phyloP scores from a whole-genome alignment of 2,888 invertebrate genomes.

The Belgica antarctica region DNA sequence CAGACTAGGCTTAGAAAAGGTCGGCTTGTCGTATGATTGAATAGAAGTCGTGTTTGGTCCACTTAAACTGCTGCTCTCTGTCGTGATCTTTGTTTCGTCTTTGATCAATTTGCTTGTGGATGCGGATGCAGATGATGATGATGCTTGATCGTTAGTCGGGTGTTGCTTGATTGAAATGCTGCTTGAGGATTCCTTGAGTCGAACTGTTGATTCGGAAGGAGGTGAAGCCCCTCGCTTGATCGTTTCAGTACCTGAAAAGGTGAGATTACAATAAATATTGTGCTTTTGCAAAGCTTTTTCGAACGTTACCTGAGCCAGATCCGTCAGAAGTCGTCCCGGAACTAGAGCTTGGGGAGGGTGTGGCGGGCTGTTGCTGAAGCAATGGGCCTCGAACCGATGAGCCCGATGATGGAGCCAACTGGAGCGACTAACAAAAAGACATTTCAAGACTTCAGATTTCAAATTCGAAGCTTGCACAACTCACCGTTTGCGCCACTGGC shows the following conservation, averaged over 20 bases:
- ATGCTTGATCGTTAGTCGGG: conserved; percentile 45
- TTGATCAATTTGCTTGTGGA: not conserved
- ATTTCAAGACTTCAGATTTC: not conserved
- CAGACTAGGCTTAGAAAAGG: conserved; percentile 22
- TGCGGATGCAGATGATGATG: conserved; percentile 42
- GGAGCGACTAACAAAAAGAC: conserved; percentile 53
- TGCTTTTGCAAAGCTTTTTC: not conserved
- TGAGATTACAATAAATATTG: not conserved
- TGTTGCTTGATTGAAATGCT: conserved; percentile 43
- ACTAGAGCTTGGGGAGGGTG: conserved; percentile 80
- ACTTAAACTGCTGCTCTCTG: conserved; percentile 38
- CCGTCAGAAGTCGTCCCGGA: conserved; percentile 73
- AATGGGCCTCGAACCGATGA: conserved; percentile 63
- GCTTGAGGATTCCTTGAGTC: conserved; percentile 52
- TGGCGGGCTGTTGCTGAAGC: conserved; percentile 67
- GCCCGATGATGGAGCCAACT: conserved; percentile 58
- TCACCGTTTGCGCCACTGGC: conserved; percentile 52
- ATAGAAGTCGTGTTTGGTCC: conserved; percentile 22
- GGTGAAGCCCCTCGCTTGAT: conserved; percentile 56
- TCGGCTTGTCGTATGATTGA: conserved; percentile 33
- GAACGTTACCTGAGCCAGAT: conserved; percentile 64
- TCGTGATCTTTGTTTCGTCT: conserved; percentile 33
- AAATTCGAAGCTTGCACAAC: not conserved
- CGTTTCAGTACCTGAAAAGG: conserved; percentile 53
- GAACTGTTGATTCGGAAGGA: conserved; percentile 52